Evolutionary conservation across 1,140 invertebrate genomes (phyloP).

Genomic region (Nasonia vitripennis): DNA sequence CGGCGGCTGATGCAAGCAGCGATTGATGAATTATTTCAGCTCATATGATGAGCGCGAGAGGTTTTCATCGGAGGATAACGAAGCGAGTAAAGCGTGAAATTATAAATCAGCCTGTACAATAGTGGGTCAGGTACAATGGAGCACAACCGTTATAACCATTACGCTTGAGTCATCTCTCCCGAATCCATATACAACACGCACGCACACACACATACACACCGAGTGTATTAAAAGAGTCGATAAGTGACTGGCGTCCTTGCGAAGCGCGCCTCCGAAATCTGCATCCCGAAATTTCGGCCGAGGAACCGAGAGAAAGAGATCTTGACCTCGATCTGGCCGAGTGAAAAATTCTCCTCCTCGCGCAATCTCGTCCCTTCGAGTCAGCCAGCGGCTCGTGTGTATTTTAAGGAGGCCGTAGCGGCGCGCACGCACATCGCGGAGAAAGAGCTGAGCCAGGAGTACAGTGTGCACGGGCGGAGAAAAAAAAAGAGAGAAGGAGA

Average conservation of each 20-base stretch:
- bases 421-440: neutral
- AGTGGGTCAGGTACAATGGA: too few species aligned
- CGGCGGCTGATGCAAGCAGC: constrained; percentile 1
- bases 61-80: neutral
- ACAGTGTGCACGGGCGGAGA: too few species aligned
- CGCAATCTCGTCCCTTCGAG: constrained; percentile 9
- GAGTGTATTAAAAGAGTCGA: neutral
- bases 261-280: neutral
- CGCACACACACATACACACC: too few species aligned
- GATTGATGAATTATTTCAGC: neutral
- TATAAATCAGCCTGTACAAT: neutral
- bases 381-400: neutral
- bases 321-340: constrained; percentile 50
- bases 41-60: neutral
- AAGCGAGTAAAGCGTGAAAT: constrained; percentile 1
- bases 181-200: neutral
- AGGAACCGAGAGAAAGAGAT: neutral
- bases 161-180: neutral
- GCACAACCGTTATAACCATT: too few species aligned
- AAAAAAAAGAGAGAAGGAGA: constrained; percentile 15
- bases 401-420: neutral
- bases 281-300: neutral
- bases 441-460: neutral
- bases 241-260: neutral
- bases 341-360: constrained; percentile 51